phyloP scores from a whole-genome alignment of 2,113 vertebrate species.

The Aegithalos caudatus region DNA sequence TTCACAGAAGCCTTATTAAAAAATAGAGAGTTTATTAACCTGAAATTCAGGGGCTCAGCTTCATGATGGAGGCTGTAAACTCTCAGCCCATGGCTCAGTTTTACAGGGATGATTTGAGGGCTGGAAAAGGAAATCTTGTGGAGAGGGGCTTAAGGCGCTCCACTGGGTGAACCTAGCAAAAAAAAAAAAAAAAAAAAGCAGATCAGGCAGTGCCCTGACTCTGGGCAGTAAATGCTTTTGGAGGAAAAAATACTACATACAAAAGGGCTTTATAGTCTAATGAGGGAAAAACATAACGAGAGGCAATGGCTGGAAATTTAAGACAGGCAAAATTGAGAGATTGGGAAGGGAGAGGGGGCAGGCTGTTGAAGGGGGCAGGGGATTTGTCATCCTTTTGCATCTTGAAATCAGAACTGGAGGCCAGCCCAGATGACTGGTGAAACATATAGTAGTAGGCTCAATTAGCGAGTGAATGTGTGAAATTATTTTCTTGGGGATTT shows the following conservation, averaged over 20 bases:
- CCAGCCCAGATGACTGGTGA: constrained; percentile 52
- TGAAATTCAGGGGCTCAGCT: constrained; percentile 49
- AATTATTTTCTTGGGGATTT: constrained; percentile 43
- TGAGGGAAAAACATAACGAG: not conserved
- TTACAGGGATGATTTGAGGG: constrained; percentile 45
- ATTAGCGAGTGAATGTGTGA: constrained; percentile 27
- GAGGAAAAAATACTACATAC: not conserved
- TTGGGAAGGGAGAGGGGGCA: constrained; percentile 10
- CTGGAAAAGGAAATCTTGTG: constrained; percentile 33
- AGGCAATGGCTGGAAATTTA: constrained; percentile 30
- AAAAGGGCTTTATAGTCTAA: constrained; percentile 25
- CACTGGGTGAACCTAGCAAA: constrained; percentile 5
- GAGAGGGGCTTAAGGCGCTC: constrained; percentile 37
- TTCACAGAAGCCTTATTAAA: constrained; percentile 64
- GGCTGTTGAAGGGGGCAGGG: constrained; percentile 9
- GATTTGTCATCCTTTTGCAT: constrained; percentile 33
- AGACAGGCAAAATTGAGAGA: not conserved
- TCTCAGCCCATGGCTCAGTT: constrained; percentile 20
- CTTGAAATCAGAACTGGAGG: constrained; percentile 50
- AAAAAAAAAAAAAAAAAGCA: constrained; percentile 42
- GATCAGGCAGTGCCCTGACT: not conserved
- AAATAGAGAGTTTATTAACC: constrained; percentile 64
- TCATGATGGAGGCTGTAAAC: constrained; percentile 43
- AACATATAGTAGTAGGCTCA: constrained; percentile 20
- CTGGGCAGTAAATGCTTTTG: constrained; percentile 5